phyloP scores from a whole-genome alignment of 2,888 invertebrate genomes.

The Eupithecia centaureata region DNA sequence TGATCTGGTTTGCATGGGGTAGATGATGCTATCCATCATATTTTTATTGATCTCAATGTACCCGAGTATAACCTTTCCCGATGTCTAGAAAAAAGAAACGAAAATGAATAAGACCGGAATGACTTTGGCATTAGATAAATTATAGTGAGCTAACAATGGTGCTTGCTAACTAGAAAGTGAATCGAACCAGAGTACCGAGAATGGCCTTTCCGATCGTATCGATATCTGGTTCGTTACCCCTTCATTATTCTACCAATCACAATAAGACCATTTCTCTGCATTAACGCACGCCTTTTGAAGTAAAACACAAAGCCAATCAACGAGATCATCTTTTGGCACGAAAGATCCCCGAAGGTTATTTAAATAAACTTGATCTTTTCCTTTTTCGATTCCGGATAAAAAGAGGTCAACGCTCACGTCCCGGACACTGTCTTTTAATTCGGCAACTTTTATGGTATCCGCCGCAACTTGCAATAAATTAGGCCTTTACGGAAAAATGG shows the following conservation, averaged over 20 bases:
- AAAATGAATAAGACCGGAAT: slow-evolving; percentile 57
- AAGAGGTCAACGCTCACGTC: slow-evolving; percentile 68
- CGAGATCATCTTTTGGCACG: slow-evolving; percentile 41
- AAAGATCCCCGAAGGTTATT: slow-evolving; percentile 42
- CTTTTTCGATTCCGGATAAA: slow-evolving; percentile 45
- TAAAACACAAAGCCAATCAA: slow-evolving; percentile 44
- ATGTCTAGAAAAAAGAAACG: slow-evolving; percentile 21
- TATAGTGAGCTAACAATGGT: slow-evolving; percentile 73
- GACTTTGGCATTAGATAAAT: slow-evolving; percentile 74
- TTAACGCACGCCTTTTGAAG: slow-evolving; percentile 43
- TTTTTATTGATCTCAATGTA: no score
- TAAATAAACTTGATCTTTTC: slow-evolving; percentile 44
- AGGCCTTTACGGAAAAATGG: slow-evolving; percentile 77
- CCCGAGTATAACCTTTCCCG: background rate
- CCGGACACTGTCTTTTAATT: slow-evolving; percentile 69
- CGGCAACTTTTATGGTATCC: slow-evolving; percentile 70
- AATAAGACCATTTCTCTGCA: slow-evolving; percentile 63
- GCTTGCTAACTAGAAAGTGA: slow-evolving; percentile 77
- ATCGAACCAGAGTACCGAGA: slow-evolving; percentile 65
- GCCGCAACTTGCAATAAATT: slow-evolving; percentile 78
- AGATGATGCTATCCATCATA: no score
- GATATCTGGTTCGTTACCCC: slow-evolving; percentile 69
- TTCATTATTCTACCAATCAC: slow-evolving; percentile 74
- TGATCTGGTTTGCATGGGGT: no score
- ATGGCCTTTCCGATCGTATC: slow-evolving; percentile 76